These are phyloP conservation scores for Chrysodeixis includens DNA, from an alignment of 2,888 invertebrate genomes.

Conservation along the genomic window DNA sequence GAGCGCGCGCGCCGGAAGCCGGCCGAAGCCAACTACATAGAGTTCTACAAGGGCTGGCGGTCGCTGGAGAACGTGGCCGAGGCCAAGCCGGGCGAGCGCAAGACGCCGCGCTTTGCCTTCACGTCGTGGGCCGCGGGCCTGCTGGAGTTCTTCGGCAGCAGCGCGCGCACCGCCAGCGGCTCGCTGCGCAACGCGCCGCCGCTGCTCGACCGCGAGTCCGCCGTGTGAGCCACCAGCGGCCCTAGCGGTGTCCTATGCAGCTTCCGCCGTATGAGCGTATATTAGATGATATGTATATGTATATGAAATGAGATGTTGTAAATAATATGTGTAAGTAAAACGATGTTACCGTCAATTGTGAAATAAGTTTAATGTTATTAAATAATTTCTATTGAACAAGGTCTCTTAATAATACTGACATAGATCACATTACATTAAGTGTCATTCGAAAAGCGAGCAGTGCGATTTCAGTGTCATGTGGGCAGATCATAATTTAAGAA, in stretches of 20 bases:
- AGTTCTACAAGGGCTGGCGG: slow-evolving; percentile 93
- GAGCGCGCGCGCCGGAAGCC: slow-evolving; percentile 80
- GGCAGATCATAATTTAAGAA: slow-evolving; percentile 13
- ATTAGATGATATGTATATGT: slow-evolving; percentile 70
- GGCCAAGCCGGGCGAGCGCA: slow-evolving; percentile 78
- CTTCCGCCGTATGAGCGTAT: slow-evolving; percentile 43
- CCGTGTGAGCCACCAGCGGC: slow-evolving; percentile 75
- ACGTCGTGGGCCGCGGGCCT: slow-evolving; percentile 90
- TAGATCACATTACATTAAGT: slow-evolving; percentile 78
- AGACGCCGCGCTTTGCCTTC: slow-evolving; percentile 91
- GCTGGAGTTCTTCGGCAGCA: slow-evolving; percentile 90
- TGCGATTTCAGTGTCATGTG: slow-evolving; percentile 19
- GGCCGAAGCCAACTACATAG: slow-evolving; percentile 82
- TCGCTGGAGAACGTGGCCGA: slow-evolving; percentile 92
- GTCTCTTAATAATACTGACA: slow-evolving; percentile 87
- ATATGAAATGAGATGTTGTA: slow-evolving; percentile 83
- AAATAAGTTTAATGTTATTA: slow-evolving; percentile 90
- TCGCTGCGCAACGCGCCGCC: slow-evolving; percentile 82
- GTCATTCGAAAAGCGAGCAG: slow-evolving; percentile 45
- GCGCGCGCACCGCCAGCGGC: slow-evolving; percentile 91
- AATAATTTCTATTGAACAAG: slow-evolving; percentile 87
- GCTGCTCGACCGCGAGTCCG: slow-evolving; percentile 85
- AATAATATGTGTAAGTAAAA: slow-evolving; percentile 89
- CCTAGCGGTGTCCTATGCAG: slow-evolving; percentile 22
- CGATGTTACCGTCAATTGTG: slow-evolving; percentile 89